A percentile compares a stretch with the other conserved stretches of the same genome.
Conservation (phyloP, 2,113 vertebrate species). For the Carettochelys insculpta region DNA sequence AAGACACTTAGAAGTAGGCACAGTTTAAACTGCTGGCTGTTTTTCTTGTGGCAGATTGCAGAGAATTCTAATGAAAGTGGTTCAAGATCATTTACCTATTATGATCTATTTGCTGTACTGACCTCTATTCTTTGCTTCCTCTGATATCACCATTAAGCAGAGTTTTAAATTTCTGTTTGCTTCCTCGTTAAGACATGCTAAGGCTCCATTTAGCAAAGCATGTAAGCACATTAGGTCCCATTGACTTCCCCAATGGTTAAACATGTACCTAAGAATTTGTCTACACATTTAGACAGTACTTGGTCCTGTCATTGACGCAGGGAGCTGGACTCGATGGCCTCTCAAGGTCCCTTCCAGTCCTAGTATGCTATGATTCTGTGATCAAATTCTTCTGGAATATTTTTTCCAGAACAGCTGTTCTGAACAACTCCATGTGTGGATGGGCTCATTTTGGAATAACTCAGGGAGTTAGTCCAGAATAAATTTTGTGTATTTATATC, state of each 20-base stretch:
- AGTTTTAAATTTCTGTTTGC: not conserved
- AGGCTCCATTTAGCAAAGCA: not conserved
- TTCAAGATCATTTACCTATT: not conserved
- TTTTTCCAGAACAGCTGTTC: not conserved
- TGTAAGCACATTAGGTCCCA: not conserved
- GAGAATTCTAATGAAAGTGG: not conserved
- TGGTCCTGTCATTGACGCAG: too few relatives aligned
- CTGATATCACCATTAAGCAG: not conserved
- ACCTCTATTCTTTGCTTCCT: not conserved
- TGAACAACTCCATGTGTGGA: not conserved
- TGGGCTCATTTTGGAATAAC: not conserved
- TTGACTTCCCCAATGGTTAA: not conserved
- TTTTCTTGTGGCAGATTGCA: not conserved
- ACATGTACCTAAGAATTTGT: not conserved
- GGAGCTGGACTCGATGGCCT: too few relatives aligned
- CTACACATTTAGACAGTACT: too few relatives aligned
- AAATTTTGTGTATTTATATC: not conserved
- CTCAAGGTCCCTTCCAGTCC: too few relatives aligned
- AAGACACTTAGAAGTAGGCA: not conserved
- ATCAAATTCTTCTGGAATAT: not conserved
- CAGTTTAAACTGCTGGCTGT: not conserved
- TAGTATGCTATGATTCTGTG: too few relatives aligned
- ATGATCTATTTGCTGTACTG: not conserved
- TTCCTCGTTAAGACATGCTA: not conserved
- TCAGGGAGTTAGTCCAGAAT: not conserved